Percentiles rank a stretch among this genome's conserved stretches.
These are phyloP conservation scores for Amaurobius ferox DNA, from an alignment of 2,888 invertebrate genomes.

Conservation along the genomic window DNA sequence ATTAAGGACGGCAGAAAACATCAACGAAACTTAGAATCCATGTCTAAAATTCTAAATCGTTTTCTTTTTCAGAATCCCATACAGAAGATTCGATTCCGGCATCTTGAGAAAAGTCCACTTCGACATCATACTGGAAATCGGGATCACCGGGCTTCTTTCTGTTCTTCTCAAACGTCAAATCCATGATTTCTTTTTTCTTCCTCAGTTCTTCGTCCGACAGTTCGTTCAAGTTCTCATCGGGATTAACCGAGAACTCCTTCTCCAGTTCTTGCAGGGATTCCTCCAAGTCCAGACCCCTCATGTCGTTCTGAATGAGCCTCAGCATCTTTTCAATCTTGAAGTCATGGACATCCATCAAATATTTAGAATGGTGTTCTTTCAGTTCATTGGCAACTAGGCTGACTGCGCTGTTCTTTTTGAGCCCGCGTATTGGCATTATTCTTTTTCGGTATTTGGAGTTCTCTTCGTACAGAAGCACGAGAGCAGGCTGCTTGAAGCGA, in stretches of 20 bases:
- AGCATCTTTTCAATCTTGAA: conserved; percentile 79
- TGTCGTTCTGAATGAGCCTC: conserved; percentile 78
- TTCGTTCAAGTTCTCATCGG: conserved; percentile 79
- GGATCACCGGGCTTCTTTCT: conserved; percentile 78
- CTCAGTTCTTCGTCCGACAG: conserved; percentile 76
- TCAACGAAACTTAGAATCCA: too few relatives aligned
- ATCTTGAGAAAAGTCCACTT: conserved; percentile 77
- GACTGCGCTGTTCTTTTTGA: conserved; percentile 78
- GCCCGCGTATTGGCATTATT: conserved; percentile 79
- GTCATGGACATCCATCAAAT: conserved; percentile 77
- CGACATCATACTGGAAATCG: conserved; percentile 79
- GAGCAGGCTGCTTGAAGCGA: conserved; percentile 77
- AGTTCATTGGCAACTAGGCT: conserved; percentile 77
- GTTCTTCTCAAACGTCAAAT: conserved; percentile 78
- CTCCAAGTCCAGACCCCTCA: conserved; percentile 77
- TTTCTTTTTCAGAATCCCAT: conserved; percentile 67
- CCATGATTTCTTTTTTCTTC: conserved; percentile 80
- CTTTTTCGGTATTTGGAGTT: conserved; percentile 75
- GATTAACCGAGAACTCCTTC: conserved; percentile 78
- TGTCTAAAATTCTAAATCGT: conserved; percentile 48
- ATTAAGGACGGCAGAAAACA: too few relatives aligned
- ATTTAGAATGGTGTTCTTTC: conserved; percentile 77
- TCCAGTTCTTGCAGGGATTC: conserved; percentile 77
- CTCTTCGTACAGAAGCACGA: conserved; percentile 77
- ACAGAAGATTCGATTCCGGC: conserved; percentile 65